Evolutionary conservation across 2,113 vertebrate genomes (phyloP).

Genomic region (Egretta garzetta): DNA sequence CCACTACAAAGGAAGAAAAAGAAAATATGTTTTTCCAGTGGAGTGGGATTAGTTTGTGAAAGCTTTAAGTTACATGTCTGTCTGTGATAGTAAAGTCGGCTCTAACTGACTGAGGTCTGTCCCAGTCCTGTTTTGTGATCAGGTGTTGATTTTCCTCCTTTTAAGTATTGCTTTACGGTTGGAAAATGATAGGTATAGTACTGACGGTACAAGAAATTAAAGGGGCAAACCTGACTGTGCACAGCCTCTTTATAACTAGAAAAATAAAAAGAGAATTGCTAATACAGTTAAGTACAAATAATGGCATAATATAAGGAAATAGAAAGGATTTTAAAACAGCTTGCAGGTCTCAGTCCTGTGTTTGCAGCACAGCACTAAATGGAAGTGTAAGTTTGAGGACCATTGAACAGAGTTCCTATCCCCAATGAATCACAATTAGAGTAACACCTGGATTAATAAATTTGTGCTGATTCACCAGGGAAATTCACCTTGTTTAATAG

Average conservation of each 20-base stretch:
- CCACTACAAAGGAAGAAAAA: neutral
- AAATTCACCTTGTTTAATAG: slow-evolving; percentile 68
- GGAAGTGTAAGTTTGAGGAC: slow-evolving; percentile 55
- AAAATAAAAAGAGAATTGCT: neutral
- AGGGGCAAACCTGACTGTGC: neutral
- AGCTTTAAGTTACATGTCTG: neutral
- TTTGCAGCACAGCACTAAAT: slow-evolving; percentile 7
- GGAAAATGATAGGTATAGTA: neutral
- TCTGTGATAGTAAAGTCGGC: neutral
- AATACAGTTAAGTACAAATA: neutral
- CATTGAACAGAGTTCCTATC: slow-evolving; percentile 56
- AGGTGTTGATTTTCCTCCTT: neutral
- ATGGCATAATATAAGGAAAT: neutral
- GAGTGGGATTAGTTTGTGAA: neutral
- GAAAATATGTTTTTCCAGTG: neutral
- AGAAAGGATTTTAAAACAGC: neutral
- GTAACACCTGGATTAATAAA: slow-evolving; percentile 72
- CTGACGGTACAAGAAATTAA: neutral
- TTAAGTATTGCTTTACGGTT: neutral
- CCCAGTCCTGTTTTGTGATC: neutral
- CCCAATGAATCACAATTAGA: slow-evolving; percentile 71
- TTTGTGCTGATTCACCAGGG: slow-evolving; percentile 59
- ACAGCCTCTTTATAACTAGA: neutral
- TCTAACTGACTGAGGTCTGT: neutral
- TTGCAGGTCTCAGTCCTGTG: neutral